Evolutionary conservation across 2,113 vertebrate species (phyloP).

Genomic region (Mesembrinibis cayennensis): DNA sequence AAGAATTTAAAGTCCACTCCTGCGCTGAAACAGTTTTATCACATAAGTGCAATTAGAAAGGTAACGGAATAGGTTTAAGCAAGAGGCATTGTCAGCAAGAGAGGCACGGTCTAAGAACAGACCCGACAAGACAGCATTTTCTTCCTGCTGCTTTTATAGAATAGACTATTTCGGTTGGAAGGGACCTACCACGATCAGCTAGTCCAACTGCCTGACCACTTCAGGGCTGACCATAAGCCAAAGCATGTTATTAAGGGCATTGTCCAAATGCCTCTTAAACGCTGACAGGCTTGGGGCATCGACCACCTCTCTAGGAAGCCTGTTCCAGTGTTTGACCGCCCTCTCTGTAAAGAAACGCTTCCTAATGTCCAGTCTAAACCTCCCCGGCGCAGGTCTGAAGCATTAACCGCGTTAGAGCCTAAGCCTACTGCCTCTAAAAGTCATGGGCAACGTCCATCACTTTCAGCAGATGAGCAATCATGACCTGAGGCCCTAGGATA

Average conservation of each 20-base stretch:
- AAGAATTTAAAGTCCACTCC: neutral
- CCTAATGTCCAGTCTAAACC: neutral
- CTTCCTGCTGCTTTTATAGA: neutral
- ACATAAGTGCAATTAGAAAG: neutral
- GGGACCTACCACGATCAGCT: neutral
- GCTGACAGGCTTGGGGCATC: neutral
- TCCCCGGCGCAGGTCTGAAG: neutral
- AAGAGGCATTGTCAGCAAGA: neutral
- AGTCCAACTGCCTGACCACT: neutral
- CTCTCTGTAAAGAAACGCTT: neutral
- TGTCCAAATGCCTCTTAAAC: neutral
- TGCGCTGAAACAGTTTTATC: neutral
- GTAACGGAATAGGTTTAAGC: neutral
- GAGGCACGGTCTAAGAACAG: neutral
- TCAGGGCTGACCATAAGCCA: neutral
- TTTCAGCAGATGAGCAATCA: neutral
- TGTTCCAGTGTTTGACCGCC: neutral
- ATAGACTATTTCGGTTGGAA: neutral
- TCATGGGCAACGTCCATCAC: neutral
- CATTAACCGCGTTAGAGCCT: neutral
- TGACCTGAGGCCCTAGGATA: rapidly evolving
- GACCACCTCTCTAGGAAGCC: neutral
- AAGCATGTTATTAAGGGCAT: neutral
- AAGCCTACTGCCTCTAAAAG: neutral
- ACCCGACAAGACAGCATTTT: neutral